Conservation (phyloP, 2,888 invertebrate species). For the Schizotus pectinicornis region DNA sequence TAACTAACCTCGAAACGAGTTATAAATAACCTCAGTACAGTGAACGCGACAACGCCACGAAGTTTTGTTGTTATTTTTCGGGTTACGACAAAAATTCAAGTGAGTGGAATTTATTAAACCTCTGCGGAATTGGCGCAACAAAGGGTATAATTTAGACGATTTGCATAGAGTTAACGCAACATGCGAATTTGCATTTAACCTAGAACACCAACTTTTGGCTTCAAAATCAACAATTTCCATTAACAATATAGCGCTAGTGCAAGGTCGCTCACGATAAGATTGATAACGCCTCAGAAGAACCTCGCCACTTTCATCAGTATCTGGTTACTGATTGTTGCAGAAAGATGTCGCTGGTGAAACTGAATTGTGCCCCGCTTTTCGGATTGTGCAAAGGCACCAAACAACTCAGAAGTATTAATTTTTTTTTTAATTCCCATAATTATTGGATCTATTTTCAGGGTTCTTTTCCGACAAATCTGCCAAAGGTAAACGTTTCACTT, state of each 20-base stretch:
- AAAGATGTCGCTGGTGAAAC: conserved; percentile 22
- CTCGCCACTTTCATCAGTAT: conserved; percentile 9
- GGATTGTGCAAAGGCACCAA: conserved; percentile 5
- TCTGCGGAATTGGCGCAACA: not conserved
- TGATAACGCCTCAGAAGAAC: conserved; percentile 15
- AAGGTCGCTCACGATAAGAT: conserved; percentile 15
- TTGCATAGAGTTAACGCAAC: conserved; percentile 10
- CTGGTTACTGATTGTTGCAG: conserved; percentile 1
- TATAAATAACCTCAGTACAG: conserved; percentile 12
- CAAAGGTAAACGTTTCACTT: not conserved
- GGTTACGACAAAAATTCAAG: not conserved
- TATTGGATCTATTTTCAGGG: not conserved
- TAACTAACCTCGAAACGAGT: conserved; percentile 9
- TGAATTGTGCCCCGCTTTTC: not conserved
- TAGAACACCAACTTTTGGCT: conserved; percentile 1
- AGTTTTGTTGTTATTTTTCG: not conserved
- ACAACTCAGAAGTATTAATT: conserved; percentile 4
- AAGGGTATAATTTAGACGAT: conserved; percentile 9
- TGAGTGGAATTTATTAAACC: conserved; percentile 5
- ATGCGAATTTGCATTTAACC: conserved; percentile 15
- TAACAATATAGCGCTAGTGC: not conserved
- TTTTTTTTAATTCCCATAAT: not conserved
- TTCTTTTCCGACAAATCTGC: not conserved
- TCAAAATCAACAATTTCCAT: too few species aligned
- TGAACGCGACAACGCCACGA: conserved; percentile 3